Base-by-base conservation (phyloP, 1,140 invertebrate species). In the Episyrphus balteatus region DNA sequence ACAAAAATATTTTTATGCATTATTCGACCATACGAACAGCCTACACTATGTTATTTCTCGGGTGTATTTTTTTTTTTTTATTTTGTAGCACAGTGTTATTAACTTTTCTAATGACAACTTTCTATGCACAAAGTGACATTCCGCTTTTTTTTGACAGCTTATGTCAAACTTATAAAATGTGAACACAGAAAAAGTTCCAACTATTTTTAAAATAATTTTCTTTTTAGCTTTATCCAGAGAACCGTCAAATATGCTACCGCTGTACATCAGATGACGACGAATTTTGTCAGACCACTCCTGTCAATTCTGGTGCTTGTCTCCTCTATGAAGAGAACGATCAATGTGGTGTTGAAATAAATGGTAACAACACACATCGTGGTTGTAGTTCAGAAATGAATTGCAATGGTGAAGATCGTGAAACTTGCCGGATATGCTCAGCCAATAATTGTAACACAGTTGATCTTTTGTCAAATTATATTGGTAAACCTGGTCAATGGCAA, bases 401-500 rank as follows among this genome's bases (percentile, higher is more conserved):
- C 34, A 61, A 64, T 44, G 42, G 31, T 5, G 51, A 61, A 11
- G 18, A 45, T 1, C 47, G 40, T 11, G 59, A 34, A 14, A 41
- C 42, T 39, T 64, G 61, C 17, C 50, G 61, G 17, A 21, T 54
- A 0, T 64, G 61, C 44, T 41, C 49, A 15, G 19, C 19, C 10
- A 41, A 48, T 10, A 53, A 64, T 13, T 64, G 61, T 44, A 64
- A 64, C 18, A 13, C 30, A 1, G 46, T 55, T 2, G 48, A 64
- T 30, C 32, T 64, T 26, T 40, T 52, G 14, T 44, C 38, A 11
- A 32, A 33, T 13, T 57, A 60, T 17, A 51, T 64, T 3, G 61
- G 61, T 2, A 59, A 58, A 21, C 54, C 61, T 1, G 61, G 61
- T n/a, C 53, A 58, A 44, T 64, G 61, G 61, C 53, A 55, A 47